Percentiles rank a stretch among this genome's conserved stretches.
Conservation (phyloP, 1,140 invertebrate genomes). For the Zeugodacus cucurbitae region DNA sequence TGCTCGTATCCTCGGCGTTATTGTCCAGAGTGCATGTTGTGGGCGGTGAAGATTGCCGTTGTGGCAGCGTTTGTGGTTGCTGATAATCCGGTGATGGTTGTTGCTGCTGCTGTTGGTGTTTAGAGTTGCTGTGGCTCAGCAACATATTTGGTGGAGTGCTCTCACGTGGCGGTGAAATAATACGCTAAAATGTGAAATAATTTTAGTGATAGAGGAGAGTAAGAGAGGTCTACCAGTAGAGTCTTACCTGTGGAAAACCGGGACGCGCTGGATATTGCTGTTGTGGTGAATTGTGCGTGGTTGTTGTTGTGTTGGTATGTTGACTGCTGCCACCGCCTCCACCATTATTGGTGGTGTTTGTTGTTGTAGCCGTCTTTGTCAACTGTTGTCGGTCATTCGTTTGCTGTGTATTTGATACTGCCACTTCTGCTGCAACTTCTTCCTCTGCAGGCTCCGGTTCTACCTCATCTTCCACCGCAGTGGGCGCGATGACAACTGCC, state of each 20-base stretch:
- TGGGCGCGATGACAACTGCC: constrained; percentile 41
- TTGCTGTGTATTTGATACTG: constrained; percentile 43
- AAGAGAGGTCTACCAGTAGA: not conserved
- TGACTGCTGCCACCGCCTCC: not conserved
- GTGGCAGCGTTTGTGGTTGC: constrained; percentile 47
- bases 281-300: constrained; percentile 46
- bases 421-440: constrained; percentile 51
- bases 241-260: constrained; percentile 74
- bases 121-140: constrained; percentile 44
- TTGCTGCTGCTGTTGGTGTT: constrained; percentile 45
- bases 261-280: constrained; percentile 73
- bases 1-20: constrained; percentile 64
- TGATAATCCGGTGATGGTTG: constrained; percentile 38
- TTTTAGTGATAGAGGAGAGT: not conserved
- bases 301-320: constrained; percentile 47
- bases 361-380: constrained; percentile 11
- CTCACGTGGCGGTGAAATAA: constrained; percentile 58
- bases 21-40: constrained; percentile 53
- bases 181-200: constrained; percentile 50
- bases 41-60: constrained; percentile 45
- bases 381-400: not conserved
- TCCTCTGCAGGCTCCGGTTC: not conserved
- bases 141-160: constrained; percentile 48
- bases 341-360: not conserved
- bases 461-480: not conserved